These are phyloP conservation scores for Dendrolimus kikuchii DNA, from an alignment of 1,140 invertebrate genomes.

Conservation along the genomic window DNA sequence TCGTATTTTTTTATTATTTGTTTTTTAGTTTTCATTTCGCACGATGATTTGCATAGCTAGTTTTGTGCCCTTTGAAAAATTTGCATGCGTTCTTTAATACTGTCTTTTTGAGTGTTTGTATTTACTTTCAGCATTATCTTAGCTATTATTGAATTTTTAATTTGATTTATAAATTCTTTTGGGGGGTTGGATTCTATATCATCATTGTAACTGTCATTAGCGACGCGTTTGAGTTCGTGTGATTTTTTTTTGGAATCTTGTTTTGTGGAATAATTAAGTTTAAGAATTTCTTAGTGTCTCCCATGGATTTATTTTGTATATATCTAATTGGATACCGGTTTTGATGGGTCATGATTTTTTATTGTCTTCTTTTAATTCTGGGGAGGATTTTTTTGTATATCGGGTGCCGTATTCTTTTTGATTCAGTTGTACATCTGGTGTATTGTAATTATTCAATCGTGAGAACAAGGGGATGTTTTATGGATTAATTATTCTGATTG, in stretches of 20 bases:
- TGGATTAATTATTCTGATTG: conserved; percentile 1
- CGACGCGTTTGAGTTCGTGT: conserved; percentile 54
- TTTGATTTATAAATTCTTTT: conserved; percentile 50
- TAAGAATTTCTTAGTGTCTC: conserved; percentile 42
- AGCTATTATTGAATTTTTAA: conserved; percentile 57
- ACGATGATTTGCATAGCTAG: conserved; percentile 68
- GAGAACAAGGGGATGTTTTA: conserved; percentile 37
- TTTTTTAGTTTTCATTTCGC: conserved; percentile 62
- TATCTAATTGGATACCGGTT: conserved; percentile 67
- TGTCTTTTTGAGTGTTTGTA: conserved; percentile 19
- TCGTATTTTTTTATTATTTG: conserved; percentile 65
- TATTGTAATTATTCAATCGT: conserved; percentile 65
- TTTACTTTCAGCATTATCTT: conserved; percentile 66
- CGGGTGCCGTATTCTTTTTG: conserved; percentile 43
- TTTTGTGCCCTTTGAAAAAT: conserved; percentile 48
- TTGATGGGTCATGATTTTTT: conserved; percentile 60
- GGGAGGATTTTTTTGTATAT: conserved; percentile 14
- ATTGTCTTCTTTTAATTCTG: conserved; percentile 46
- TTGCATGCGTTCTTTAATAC: conserved; percentile 57
- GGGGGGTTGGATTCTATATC: conserved; percentile 52
- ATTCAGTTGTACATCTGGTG: conserved; percentile 58
- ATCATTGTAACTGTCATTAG: conserved; percentile 57
- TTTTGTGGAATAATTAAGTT: conserved; percentile 55
- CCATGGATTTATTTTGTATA: conserved; percentile 54
- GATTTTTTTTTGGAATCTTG: conserved; percentile 34